These are phyloP conservation scores for Stegodyphus mimosarum DNA, from an alignment of 1,140 invertebrate species.

Conservation along the genomic window DNA sequence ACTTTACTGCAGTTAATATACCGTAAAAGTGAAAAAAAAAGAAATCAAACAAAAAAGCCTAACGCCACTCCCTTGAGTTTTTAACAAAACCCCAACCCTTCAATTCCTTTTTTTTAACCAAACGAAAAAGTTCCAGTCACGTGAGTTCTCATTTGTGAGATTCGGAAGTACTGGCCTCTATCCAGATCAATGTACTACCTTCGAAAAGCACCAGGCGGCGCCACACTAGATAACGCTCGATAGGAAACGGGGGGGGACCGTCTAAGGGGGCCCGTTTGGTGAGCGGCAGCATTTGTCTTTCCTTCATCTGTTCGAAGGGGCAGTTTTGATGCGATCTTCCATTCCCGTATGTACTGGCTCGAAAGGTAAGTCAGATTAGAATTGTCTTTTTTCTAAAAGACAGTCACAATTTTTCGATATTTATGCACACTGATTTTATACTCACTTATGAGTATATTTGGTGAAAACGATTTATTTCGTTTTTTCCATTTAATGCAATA, in stretches of 20 bases:
- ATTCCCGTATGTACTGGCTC: conserved; percentile 2
- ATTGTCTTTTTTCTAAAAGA: background rate
- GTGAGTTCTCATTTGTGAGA: conserved; percentile 49
- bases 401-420: no score
- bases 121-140: conserved; percentile 54
- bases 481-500: no score
- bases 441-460: no score
- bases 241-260: conserved; percentile 30
- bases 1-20: conserved; percentile 16
- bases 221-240: conserved; percentile 41
- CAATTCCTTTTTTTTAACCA: conserved; percentile 41
- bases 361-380: conserved; percentile 29
- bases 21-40: background rate
- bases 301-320: conserved; percentile 28
- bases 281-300: conserved; percentile 26
- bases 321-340: conserved; percentile 13
- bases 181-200: conserved; percentile 32
- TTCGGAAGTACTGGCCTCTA: conserved; percentile 44
- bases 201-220: conserved; percentile 6
- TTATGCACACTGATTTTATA: no score
- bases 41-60: background rate
- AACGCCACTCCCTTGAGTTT: conserved; percentile 52
- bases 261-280: conserved; percentile 15
- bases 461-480: no score
- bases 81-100: conserved; percentile 58